These are phyloP conservation scores for Gracilinanus agilis DNA, from an alignment of 2,113 vertebrate genomes.

Conservation along the genomic window DNA sequence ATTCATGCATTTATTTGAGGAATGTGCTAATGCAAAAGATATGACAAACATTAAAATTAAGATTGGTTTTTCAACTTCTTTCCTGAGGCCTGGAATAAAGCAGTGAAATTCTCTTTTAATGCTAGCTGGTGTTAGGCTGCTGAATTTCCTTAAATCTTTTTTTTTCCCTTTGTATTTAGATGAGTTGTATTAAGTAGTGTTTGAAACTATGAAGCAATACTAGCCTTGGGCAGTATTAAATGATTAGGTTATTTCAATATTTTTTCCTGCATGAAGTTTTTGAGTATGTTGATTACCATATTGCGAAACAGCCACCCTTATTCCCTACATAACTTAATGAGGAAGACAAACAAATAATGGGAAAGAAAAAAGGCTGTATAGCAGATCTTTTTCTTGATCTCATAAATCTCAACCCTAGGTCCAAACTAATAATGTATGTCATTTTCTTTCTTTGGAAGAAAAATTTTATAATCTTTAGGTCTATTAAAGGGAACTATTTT, in stretches of 20 bases:
- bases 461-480: conserved; percentile 70
- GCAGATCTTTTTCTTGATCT: conserved; percentile 30
- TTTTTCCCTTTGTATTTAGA: conserved; percentile 47
- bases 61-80: conserved; percentile 15
- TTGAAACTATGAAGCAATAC: not conserved
- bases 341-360: conserved; percentile 50
- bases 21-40: conserved; percentile 27
- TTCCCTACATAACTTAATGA: conserved; percentile 56
- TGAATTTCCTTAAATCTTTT: not conserved
- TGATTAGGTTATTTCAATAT: not conserved
- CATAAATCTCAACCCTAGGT: conserved; percentile 42
- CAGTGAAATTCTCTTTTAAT: conserved; percentile 44
- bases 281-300: conserved; percentile 5
- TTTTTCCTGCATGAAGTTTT: conserved; percentile 34
- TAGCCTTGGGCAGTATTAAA: conserved; percentile 6
- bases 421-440: conserved; percentile 56
- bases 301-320: conserved; percentile 19
- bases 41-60: conserved; percentile 36
- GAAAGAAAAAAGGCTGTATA: conserved; percentile 26
- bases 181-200: conserved; percentile 23
- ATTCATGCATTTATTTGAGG: not conserved
- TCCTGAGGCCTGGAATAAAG: not conserved
- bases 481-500: conserved; percentile 51
- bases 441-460: conserved; percentile 71
- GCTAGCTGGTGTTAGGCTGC: conserved; percentile 13